Evolutionary conservation across 2,888 invertebrate species (phyloP).

Genomic region (Microctonus brassicae): DNA sequence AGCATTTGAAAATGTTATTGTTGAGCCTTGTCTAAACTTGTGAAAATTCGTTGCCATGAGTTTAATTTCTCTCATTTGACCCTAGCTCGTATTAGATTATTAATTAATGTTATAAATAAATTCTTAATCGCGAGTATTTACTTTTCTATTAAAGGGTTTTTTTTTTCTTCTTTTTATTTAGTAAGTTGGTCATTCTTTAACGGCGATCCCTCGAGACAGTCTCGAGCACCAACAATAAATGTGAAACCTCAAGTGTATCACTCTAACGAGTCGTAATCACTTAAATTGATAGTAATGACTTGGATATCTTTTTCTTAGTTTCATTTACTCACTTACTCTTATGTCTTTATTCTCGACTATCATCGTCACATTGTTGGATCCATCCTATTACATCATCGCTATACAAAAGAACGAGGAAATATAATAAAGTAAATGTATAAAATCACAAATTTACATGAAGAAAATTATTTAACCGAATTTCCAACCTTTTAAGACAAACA

Average conservation of each 20-base stretch:
- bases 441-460: too few species aligned
- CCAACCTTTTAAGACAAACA: too few species aligned
- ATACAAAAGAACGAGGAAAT: neutral
- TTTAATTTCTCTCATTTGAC: neutral
- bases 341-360: neutral
- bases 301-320: constrained; percentile 35
- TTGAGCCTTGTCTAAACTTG: neutral
- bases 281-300: constrained; percentile 41
- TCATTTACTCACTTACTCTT: neutral
- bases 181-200: neutral
- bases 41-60: neutral
- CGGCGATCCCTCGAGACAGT: constrained; percentile 21
- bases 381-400: neutral
- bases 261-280: constrained; percentile 41
- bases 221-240: constrained; percentile 14
- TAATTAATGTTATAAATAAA: neutral
- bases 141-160: too few species aligned
- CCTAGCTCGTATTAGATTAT: neutral
- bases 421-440: too few species aligned
- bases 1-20: neutral
- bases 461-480: too few species aligned
- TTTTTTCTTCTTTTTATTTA: neutral
- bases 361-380: neutral
- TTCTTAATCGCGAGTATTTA: neutral
- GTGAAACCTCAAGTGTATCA: constrained; percentile 22